phyloP scores from a whole-genome alignment of 2,113 vertebrate species.

The Polypterus bichir region DNA sequence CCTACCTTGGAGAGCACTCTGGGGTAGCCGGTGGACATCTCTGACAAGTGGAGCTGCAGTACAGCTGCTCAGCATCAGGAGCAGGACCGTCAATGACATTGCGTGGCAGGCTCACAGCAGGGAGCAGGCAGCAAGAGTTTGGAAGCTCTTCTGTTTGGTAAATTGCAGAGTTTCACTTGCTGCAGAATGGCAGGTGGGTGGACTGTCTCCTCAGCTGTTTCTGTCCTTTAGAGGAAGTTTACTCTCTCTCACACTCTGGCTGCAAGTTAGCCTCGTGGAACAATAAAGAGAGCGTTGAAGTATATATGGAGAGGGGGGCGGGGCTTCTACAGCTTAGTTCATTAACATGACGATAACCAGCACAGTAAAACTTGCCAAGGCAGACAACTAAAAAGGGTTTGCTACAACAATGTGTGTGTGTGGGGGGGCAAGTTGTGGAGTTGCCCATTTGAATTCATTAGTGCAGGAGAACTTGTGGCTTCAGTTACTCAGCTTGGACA shows the following conservation, averaged over 20 bases:
- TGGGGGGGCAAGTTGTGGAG: conserved; percentile 39
- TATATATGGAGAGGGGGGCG: conserved; percentile 66
- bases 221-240: not conserved
- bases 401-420: conserved; percentile 46
- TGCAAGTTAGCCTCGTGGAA: conserved; percentile 43
- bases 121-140: no score
- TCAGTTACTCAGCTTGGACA: conserved; percentile 28
- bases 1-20: conserved; percentile 66
- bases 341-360: conserved; percentile 67
- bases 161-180: no score
- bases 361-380: conserved; percentile 53
- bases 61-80: conserved; percentile 38
- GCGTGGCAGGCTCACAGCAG: conserved; percentile 14
- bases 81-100: conserved; percentile 42
- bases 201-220: not conserved
- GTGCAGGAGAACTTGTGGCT: conserved; percentile 35
- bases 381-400: conserved; percentile 50
- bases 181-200: not conserved
- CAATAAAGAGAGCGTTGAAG: conserved; percentile 38
- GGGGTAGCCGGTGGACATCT: conserved; percentile 69
- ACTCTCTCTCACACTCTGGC: conserved; percentile 39
- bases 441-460: conserved; percentile 52
- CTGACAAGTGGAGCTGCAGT: conserved; percentile 46
- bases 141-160: no score
- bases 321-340: conserved; percentile 67